These are phyloP conservation scores for Dicranocentrus wangi DNA, from an alignment of 2,888 invertebrate genomes.

Conservation along the genomic window DNA sequence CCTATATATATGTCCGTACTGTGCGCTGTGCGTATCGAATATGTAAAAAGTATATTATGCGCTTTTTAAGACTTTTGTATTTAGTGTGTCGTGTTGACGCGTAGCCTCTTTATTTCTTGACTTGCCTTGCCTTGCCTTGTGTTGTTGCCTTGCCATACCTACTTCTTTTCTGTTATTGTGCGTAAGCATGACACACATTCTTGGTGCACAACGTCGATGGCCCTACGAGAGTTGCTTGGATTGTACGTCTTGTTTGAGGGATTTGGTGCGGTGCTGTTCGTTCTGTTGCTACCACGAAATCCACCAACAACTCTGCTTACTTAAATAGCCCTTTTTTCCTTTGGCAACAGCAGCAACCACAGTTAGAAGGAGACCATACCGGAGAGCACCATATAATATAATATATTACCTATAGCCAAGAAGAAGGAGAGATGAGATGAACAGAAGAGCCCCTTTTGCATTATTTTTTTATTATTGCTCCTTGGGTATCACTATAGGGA, in stretches of 20 bases:
- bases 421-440: no score
- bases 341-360: no score
- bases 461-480: background rate
- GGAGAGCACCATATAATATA: no score
- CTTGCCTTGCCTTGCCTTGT: conserved; percentile 37
- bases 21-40: conserved; percentile 42
- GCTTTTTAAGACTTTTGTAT: background rate
- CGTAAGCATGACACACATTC: conserved; percentile 11
- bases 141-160: background rate
- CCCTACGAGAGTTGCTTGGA: background rate
- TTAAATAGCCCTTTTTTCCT: no score
- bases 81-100: background rate
- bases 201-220: background rate
- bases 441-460: no score
- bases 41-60: conserved; percentile 9
- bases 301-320: background rate
- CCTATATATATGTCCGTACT: no score
- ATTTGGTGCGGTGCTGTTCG: background rate
- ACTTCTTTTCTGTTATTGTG: background rate
- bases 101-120: background rate
- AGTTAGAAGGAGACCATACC: no score
- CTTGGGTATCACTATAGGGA: background rate
- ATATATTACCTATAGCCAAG: no score
- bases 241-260: background rate
- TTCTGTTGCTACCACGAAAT: no score